A percentile compares a stretch with the other conserved stretches of the same genome.
phyloP scores from a whole-genome alignment of 2,797 vertebrate genomes.

The Chloroceryle inda region DNA sequence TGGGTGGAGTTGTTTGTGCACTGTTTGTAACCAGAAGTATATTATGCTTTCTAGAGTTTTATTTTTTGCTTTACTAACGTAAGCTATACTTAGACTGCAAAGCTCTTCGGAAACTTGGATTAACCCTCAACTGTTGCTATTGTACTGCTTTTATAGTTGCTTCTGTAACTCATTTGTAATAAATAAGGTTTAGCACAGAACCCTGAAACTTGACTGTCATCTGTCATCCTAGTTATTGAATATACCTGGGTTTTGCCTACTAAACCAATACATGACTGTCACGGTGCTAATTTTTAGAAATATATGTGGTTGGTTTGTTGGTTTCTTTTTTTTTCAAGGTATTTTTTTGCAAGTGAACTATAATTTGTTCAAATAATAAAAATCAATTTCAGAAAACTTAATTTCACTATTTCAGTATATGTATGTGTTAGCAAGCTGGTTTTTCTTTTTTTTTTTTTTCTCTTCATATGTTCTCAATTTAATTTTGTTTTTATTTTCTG shows the following conservation, averaged over 20 bases:
- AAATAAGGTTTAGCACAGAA: not conserved
- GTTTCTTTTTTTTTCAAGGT: not conserved
- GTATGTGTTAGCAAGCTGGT: not conserved
- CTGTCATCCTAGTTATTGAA: not conserved
- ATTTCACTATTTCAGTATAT: not conserved
- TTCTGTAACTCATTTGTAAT: not conserved
- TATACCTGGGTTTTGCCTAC: not conserved
- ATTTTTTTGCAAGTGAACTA: not conserved
- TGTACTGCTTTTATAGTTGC: not conserved
- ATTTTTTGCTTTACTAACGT: not conserved
- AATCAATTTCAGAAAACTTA: not conserved
- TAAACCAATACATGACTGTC: not conserved
- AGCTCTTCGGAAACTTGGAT: not conserved
- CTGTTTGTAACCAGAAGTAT: not conserved
- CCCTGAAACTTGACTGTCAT: not conserved
- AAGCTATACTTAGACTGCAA: not conserved
- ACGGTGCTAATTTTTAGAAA: not conserved
- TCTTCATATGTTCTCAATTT: not conserved
- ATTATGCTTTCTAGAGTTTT: not conserved
- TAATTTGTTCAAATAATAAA: not conserved
- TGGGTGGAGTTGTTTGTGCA: not conserved
- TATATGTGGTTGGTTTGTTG: not conserved
- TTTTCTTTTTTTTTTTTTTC: not conserved
- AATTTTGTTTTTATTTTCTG: constrained; percentile 43
- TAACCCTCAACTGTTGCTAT: not conserved